Base-by-base conservation (phyloP, 2,113 vertebrate species). In the Orthonyx spaldingii region DNA sequence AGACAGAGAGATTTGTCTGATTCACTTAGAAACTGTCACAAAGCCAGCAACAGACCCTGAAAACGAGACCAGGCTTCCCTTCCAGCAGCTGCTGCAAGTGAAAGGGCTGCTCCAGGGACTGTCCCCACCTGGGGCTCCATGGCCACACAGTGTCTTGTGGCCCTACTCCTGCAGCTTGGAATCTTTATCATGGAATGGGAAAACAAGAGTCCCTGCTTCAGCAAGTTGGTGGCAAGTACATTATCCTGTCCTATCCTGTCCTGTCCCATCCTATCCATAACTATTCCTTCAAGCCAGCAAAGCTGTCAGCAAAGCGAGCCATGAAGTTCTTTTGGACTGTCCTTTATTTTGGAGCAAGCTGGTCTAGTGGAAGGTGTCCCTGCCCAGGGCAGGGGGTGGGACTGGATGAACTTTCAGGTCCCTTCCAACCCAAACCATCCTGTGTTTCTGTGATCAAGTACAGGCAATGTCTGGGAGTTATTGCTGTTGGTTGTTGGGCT, bases 11-110 rank as follows among this genome's bases (percentile, higher is more conserved):
- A 56, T 93, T 80, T 81, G 59, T 90, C 79, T 21, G 69, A 30
- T 66, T 93, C 75, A 52, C 82, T 89, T 7, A 68, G 64, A 59
- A 84, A 11, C 71, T 86, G 90, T 88, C 92, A 65, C 60, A n/a
- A 59, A 81, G 90, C 88, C 96, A 96, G 71, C 53, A 95, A 9
- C 71, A 77, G 71, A 28, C 32, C 84, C 89, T 56, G 68, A 78
- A 68, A 81, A 53, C 0, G 3, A 71, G 75, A 63, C 33, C 42
- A 47, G 71, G 19, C 64, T 75, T 88, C 71, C 46, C 39, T 86
- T 86, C 63, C 47, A 86, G 16, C 0, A 7, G 26, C n/a, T 64
- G 80, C 72, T 53, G 77, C 26, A 5, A 61, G 50, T 2, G 23
- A 50, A 74, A 50, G 0, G 1, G 50, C 70, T 83, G 66, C 83